Base-by-base conservation (phyloP, 2,888 invertebrate species). In the Gryllus longicercus region DNA sequence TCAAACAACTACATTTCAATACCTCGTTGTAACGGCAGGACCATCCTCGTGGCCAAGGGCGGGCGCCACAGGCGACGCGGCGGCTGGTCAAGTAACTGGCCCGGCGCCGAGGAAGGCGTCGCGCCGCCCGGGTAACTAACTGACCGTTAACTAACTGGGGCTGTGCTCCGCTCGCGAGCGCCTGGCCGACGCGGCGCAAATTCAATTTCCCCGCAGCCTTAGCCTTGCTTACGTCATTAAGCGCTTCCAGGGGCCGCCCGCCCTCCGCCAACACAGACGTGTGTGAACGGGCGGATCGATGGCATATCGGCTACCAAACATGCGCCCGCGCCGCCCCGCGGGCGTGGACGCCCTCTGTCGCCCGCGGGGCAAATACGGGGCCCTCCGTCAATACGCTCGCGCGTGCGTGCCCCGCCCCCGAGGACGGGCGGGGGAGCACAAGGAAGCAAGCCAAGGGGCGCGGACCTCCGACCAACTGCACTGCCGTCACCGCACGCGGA, bases 271-370 rank as follows among this genome's bases (percentile, higher is more conserved):
- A 63, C 63, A 63, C 63, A n/a, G 63, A 14, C 14, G 63, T n/a
- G 63, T n/a, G 63, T n/a, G 63, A 14, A n/a, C 63, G 63, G 63
- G n/a, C n/a, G 63, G 63, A 63, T 63, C 63, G 63, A 63, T 63
- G 63, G 63, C 63, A 63, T 63, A 63, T 63, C 63, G 63, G 63
- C 63, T 63, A 63, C 63, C 63, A 63, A 63, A 63, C 63, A 63
- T n/a, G n/a, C 63, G 63, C 63, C 63, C 63, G n/a, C 63, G 16
- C 63, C 14, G n/a, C 63, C 63, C 16, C 63, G 63, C 63, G 63
- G 63, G 38, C 38, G 38, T 8, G 38, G 63, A n/a, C 63, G 63
- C 63, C n/a, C 16, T 63, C 63, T 38, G 38, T 38, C 63, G n/a
- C 16, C 63, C 63, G 63, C 63, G 63, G 63, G 63, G 63, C n/a